A percentile compares a stretch with the other conserved stretches of the same genome.
Conservation (phyloP, 2,888 invertebrate species). For the Caenorhabditis virilis region DNA sequence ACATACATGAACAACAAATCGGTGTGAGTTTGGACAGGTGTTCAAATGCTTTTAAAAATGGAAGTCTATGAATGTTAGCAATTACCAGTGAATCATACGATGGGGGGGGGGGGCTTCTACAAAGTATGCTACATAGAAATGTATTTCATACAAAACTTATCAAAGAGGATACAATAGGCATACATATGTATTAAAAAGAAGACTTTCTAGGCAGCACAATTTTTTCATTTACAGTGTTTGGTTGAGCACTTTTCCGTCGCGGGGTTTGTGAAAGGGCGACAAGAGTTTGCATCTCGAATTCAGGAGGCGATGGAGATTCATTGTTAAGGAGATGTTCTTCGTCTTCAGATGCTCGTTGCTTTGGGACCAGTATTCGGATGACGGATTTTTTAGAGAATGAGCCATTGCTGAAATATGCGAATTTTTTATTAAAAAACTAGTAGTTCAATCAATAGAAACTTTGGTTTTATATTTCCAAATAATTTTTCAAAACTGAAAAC, state of each 20-base stretch:
- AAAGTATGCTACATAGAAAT: slow-evolving; percentile 12
- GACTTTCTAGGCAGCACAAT: slow-evolving; percentile 30
- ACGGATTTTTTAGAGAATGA: slow-evolving; percentile 35
- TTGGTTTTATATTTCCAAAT: neutral
- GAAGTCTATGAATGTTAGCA: neutral
- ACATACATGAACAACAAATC: too few species aligned
- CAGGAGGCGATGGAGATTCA: slow-evolving; percentile 32
- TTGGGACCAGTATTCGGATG: slow-evolving; percentile 33
- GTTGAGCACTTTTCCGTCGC: slow-evolving; percentile 39
- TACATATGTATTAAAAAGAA: slow-evolving; percentile 16
- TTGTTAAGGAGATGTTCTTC: slow-evolving; percentile 30
- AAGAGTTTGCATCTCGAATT: slow-evolving; percentile 26
- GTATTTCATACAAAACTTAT: neutral
- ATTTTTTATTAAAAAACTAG: neutral
- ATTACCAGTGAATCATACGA: neutral
- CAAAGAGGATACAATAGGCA: neutral
- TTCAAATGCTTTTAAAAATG: neutral
- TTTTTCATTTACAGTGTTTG: slow-evolving; percentile 25
- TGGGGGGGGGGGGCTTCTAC: slow-evolving; percentile 1
- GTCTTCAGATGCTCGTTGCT: slow-evolving; percentile 27
- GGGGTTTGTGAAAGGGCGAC: slow-evolving; percentile 20
- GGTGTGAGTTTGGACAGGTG: too few species aligned
- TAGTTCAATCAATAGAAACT: neutral
- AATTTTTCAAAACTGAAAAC: too few species aligned
- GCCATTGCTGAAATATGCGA: slow-evolving; percentile 27